Evolutionary conservation across 2,113 vertebrate genomes (phyloP).

Genomic region (Malurus cyaneus): DNA sequence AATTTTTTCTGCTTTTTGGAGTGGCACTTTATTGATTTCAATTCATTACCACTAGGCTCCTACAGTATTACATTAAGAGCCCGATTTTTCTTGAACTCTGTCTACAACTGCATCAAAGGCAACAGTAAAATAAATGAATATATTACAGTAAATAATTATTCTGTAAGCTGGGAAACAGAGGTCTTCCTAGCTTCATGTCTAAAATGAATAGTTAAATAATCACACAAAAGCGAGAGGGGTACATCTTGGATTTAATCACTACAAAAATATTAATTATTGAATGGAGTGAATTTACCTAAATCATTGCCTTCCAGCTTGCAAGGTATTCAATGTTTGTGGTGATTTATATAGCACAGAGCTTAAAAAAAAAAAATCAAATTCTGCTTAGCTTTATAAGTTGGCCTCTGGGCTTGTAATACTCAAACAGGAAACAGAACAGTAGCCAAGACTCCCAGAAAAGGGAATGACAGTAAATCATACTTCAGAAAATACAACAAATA

Average conservation of each 20-base stretch:
- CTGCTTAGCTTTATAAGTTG: neutral
- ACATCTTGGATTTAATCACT: neutral
- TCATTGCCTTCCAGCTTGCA: neutral
- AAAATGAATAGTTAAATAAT: neutral
- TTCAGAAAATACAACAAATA: neutral
- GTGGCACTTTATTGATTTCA: neutral
- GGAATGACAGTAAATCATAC: neutral
- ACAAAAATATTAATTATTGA: neutral
- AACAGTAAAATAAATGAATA: neutral
- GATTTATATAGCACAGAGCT: neutral
- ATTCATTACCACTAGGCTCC: neutral
- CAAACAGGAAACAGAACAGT: neutral
- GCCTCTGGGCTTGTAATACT: neutral
- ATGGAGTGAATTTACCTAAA: neutral
- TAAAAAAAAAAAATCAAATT: neutral
- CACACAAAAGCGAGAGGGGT: fast-evolving
- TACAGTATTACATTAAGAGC: neutral
- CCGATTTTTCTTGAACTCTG: neutral
- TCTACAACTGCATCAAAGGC: neutral
- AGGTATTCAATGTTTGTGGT: neutral
- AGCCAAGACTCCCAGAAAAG: neutral
- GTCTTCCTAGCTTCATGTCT: neutral
- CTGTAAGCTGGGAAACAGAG: neutral
- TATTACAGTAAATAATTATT: neutral
- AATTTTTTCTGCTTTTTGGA: neutral